Base-by-base conservation (phyloP, 1,140 invertebrate species). In the Hermetia illucens region DNA sequence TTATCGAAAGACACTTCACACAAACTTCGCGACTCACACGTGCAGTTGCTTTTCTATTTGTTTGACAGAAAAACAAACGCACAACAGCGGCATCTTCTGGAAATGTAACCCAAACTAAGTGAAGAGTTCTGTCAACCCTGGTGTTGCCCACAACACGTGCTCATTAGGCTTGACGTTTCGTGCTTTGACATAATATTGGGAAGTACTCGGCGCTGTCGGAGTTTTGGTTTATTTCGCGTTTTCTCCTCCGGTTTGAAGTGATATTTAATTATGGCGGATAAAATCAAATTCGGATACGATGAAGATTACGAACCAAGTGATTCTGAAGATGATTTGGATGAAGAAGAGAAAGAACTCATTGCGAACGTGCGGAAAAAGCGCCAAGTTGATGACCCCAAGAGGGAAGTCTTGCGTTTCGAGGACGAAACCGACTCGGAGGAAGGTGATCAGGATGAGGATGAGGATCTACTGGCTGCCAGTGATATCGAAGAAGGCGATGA, bases 401-500 rank as follows among this genome's bases (percentile, higher is more conserved):
- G 75, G 47, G 76, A 78, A 61, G 64, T 80, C 19, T 66, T 74
- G 46, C 67, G 56, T 9, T 71, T 81, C 43, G 72, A 72, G n/a
- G 65, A 68, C 29, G 39, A 54, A 24, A 48, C 56, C 38, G 59
- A 62, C 4, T 44, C 44, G 21, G 58, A 55, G 27, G 70, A 72
- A 4, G 67, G 70, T 13, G 65, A 69, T 24, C 67, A 69, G 22
- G 66, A 66, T 30, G 54, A 55, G 27, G 51, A 55, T 21, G 66
- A 58, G 15, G 45, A 45, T 1, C 24, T 58, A 18, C 51, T 55
- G 44, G 71, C 71, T 16, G 68, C 76, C 40, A 82, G 77, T 57
- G 80, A 85, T 60, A 72, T 80, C 22, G 80, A 85, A 59, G 75
- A 71, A 0, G 66, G 72, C 37, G 75, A 76, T 44, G 71, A 75